Evolutionary conservation across 2,797 vertebrate genomes (phyloP).

Genomic region (Acanthis flammea): DNA sequence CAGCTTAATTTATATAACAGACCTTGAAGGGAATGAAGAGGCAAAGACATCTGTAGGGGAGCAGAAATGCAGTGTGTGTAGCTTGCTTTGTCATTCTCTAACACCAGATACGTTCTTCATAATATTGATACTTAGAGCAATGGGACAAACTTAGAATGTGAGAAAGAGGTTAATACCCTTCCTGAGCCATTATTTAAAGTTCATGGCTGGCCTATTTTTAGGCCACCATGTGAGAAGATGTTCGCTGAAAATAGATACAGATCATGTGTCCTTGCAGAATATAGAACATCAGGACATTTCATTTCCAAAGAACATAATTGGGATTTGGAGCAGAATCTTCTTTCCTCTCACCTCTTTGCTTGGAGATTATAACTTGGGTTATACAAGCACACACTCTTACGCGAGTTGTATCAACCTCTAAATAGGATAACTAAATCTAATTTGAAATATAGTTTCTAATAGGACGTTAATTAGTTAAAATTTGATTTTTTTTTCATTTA

Average conservation of each 20-base stretch:
- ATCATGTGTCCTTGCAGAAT: conserved; percentile 76
- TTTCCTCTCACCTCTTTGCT: conserved; percentile 64
- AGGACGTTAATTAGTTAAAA: not conserved
- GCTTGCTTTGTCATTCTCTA: conserved; percentile 19
- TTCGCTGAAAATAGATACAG: conserved; percentile 76
- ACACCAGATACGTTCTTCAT: not conserved
- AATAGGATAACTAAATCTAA: not conserved
- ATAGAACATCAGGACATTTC: conserved; percentile 72
- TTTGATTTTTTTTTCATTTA: not conserved
- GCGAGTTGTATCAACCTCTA: not conserved
- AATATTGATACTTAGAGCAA: conserved; percentile 49
- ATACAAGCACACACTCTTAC: not conserved
- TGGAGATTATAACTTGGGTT: conserved; percentile 28
- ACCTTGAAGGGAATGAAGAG: not conserved
- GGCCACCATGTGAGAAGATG: conserved; percentile 70
- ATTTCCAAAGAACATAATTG: conserved; percentile 71
- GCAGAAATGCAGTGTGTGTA: not conserved
- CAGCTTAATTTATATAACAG: not conserved
- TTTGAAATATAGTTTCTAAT: not conserved
- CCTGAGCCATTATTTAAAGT: conserved; percentile 76
- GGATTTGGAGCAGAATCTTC: conserved; percentile 45
- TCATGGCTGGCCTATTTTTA: conserved; percentile 78
- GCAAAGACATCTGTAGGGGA: not conserved
- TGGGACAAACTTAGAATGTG: conserved; percentile 61
- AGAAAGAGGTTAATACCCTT: conserved; percentile 76